Evolutionary conservation across 1,140 invertebrate genomes (phyloP), one percentile per base, ranked within the genome.

Genomic region (Hylaeus anthracinus): DNA sequence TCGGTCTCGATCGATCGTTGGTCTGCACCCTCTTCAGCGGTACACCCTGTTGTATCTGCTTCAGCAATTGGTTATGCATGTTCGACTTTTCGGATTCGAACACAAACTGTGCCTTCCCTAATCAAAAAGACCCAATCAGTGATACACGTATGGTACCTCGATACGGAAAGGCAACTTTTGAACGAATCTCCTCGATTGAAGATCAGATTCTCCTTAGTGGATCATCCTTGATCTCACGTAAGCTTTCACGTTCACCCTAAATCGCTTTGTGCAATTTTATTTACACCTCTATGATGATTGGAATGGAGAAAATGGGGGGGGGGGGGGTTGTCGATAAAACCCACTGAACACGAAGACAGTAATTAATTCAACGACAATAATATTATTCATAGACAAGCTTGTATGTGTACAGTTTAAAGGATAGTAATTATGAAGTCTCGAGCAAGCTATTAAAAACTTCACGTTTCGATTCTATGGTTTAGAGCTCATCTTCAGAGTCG

Each of bases 81-180:
- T 97, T 97, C 65, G 94, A 94, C 90, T 97, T 97, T 92, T 98
- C 97, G 14, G 97, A 98, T 89, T 98, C 97, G 92, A 97, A 98
- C 65, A 98, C 95, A 91, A 98, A 98, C 94, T 98, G 95, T 73
- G 94, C 95, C 64, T 91, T 90, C 84, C 91, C 92, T 91, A 85
- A 67, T 70, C 15, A 89, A 45, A 89, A 78, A 86, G 5, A 79
- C 51, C 69, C 51, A n/a, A 78, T 86, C 69, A 82, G 66, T 43
- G 3, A 51, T 10, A 65, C 5, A 10, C 41, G n/a, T 12, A 53
- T 26, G 26, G 26, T 26, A 26, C 26, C 26, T 26, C 26, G 26
- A 63, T 9, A 41, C 43, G 26, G 26, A 26, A 26, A 0, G 5
- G 53, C 9, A 45, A 60, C 26, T 12, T 41, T 14, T 12, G 43